phyloP scores from a whole-genome alignment of 1,140 invertebrate species.

The Neotoxoptera formosana region DNA sequence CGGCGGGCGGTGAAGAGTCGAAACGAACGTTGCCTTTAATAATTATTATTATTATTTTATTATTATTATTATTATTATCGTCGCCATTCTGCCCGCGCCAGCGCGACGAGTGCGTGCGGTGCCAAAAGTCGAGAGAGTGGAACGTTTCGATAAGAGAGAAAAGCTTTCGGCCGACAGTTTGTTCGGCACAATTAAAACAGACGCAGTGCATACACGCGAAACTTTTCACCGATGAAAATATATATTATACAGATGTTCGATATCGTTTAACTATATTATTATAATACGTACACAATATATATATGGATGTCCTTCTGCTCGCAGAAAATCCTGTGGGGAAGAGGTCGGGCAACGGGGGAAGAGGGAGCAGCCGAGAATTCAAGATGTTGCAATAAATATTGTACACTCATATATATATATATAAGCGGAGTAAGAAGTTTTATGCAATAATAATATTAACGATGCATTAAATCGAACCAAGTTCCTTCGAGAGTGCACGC shows the following conservation, averaged over 20 bases:
- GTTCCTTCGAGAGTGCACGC: background rate
- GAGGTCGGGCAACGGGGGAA: background rate
- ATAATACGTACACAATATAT: background rate
- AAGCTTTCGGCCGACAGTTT: constrained; percentile 56
- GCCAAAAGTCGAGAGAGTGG: constrained; percentile 58
- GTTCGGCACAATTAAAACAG: constrained; percentile 55
- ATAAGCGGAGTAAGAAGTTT: background rate
- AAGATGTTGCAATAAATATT: constrained; percentile 39
- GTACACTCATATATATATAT: background rate
- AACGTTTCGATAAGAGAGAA: constrained; percentile 58
- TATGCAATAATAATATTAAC: background rate
- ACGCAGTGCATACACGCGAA: background rate
- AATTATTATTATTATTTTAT: background rate
- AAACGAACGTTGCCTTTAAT: constrained; percentile 47
- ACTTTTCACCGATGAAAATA: constrained; percentile 54
- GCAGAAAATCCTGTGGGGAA: background rate
- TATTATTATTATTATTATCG: constrained; percentile 32
- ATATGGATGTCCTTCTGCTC: background rate
- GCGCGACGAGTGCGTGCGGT: background rate
- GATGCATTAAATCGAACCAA: constrained; percentile 18
- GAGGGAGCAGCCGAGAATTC: background rate
- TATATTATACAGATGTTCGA: constrained; percentile 53
- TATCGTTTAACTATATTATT: constrained; percentile 11
- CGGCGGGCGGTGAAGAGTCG: background rate
- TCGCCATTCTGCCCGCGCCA: background rate